Conservation (phyloP, 92 coral and sea anemone genomes). For the Desmophyllum pertusum region DNA sequence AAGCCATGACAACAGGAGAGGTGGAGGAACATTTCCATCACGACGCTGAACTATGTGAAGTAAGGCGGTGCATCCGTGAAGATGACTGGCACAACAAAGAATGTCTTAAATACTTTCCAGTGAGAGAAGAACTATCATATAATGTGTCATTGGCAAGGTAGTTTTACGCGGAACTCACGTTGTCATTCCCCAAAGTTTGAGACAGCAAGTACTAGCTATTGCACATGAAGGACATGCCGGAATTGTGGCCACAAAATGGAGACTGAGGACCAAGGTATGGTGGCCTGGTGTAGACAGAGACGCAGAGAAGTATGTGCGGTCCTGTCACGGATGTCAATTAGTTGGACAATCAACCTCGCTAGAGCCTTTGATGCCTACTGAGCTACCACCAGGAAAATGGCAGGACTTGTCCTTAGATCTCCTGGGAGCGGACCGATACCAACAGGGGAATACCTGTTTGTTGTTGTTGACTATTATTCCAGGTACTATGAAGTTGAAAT, state of each 20-base stretch:
- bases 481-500: constrained; percentile 4
- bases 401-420: constrained; percentile 26
- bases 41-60: background rate
- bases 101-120: no score
- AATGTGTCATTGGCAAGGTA: constrained; percentile 18
- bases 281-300: no score
- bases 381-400: constrained; percentile 17
- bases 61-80: background rate
- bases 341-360: constrained; percentile 5
- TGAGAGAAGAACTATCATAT: background rate
- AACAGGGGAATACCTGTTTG: constrained; percentile 24
- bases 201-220: constrained; percentile 22
- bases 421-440: constrained; percentile 18
- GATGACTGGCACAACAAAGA: no score
- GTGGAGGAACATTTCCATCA: constrained; percentile 5
- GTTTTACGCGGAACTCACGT: constrained; percentile 7
- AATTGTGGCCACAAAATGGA: constrained; percentile 3
- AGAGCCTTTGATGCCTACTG: constrained; percentile 21
- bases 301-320: constrained; percentile 9
- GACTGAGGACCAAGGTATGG: no score
- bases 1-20: constrained; percentile 17
- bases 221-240: constrained; percentile 11
- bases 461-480: constrained; percentile 35
- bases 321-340: background rate
- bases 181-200: constrained; percentile 21